Conservation (phyloP, 2,113 vertebrate species). For the Hypocryptadius cinnamomeus region DNA sequence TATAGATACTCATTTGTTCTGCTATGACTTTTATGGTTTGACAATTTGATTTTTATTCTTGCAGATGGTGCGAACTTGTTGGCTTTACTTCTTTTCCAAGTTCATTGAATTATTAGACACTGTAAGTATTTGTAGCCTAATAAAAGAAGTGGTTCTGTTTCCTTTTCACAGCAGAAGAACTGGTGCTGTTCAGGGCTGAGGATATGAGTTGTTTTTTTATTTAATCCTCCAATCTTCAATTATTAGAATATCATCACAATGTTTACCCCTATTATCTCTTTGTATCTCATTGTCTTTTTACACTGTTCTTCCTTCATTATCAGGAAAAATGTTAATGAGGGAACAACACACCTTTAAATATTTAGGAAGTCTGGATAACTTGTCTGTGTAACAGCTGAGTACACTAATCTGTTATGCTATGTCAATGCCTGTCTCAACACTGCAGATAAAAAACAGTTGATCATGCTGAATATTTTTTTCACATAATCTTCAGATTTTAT, state of each 20-base stretch:
- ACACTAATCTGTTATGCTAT: background rate
- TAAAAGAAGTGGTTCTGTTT: background rate
- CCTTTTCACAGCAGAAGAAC: background rate
- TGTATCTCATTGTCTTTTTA: background rate
- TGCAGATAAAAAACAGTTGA: background rate
- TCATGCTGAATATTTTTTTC: background rate
- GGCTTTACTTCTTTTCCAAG: constrained; percentile 97
- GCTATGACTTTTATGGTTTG: background rate
- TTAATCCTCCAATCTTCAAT: background rate
- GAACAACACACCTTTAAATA: background rate
- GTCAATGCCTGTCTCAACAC: background rate
- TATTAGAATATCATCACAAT: background rate
- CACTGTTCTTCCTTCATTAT: background rate
- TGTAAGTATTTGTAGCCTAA: constrained; percentile 74
- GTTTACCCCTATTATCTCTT: background rate
- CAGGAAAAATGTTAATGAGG: background rate
- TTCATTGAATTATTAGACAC: constrained; percentile 96
- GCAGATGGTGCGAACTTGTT: constrained; percentile 91
- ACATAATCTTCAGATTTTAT: background rate
- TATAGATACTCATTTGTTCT: background rate
- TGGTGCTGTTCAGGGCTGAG: background rate
- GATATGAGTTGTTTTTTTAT: background rate
- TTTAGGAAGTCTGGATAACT: background rate
- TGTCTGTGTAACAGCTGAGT: background rate
- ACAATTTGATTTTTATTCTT: background rate